Percentiles rank a stretch among this genome's conserved stretches.
Conservation (phyloP, 2,113 vertebrate genomes). For the Phaethon lepturus region DNA sequence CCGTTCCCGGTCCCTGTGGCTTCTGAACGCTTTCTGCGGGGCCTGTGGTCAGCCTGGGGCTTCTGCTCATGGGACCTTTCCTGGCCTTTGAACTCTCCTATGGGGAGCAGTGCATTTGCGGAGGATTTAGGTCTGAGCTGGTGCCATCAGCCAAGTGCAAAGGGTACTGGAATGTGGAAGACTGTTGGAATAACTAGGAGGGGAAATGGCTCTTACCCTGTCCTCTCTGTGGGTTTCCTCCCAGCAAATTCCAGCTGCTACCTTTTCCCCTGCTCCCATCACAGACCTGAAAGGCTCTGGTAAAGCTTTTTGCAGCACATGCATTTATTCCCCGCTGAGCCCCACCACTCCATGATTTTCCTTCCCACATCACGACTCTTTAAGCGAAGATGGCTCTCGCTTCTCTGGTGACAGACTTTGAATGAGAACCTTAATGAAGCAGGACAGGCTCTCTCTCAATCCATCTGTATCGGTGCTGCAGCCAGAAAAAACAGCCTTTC, state of each 20-base stretch:
- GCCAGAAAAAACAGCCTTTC: not conserved
- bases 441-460: not conserved
- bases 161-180: not conserved
- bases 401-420: not conserved
- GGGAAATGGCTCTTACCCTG: not conserved
- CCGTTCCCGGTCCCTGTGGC: not conserved
- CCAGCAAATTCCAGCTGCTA: not conserved
- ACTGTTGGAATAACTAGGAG: not conserved
- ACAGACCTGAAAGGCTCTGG: not conserved
- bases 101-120: not conserved
- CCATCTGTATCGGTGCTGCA: not conserved
- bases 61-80: not conserved
- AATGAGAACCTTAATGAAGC: accelerated
- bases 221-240: not conserved
- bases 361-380: not conserved
- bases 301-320: not conserved
- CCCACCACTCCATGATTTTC: accelerated
- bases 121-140: not conserved
- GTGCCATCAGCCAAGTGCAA: not conserved
- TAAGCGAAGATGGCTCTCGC: not conserved
- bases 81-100: not conserved
- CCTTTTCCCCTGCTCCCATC: not conserved
- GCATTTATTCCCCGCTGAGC: accelerated
- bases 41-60: not conserved
- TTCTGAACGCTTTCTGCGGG: not conserved